Evolutionary conservation across 2,113 vertebrate genomes (phyloP).

Genomic region (Isichthys henryi): DNA sequence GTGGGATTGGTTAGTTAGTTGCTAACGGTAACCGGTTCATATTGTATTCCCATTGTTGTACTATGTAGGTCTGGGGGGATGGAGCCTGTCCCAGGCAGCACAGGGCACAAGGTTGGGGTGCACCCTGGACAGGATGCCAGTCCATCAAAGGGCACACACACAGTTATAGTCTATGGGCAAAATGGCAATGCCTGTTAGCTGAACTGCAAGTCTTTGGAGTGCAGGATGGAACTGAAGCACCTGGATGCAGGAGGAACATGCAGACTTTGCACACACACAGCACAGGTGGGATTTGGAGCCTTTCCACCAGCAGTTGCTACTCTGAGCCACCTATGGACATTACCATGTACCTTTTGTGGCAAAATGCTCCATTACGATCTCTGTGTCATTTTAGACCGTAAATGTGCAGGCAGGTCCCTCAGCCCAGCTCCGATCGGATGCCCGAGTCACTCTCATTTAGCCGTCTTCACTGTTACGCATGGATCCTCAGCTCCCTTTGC

Average conservation of each 20-base stretch:
- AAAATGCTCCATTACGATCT: neutral
- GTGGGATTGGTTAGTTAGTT: neutral
- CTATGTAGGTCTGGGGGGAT: neutral
- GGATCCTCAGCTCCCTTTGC: neutral
- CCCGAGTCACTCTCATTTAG: neutral
- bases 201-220: neutral
- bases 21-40: neutral
- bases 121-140: neutral
- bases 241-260: neutral
- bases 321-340: neutral
- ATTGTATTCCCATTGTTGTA: neutral
- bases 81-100: neutral
- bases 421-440: neutral
- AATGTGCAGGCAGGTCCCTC: neutral
- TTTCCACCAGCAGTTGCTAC: neutral
- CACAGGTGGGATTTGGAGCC: neutral
- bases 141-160: neutral
- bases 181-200: neutral
- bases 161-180: neutral
- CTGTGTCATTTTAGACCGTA: neutral
- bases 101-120: neutral
- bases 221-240: neutral
- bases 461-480: neutral
- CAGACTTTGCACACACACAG: neutral
- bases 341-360: neutral